Evolutionary conservation across 2,113 vertebrate species (phyloP).

Genomic region (Chrysemys picta): DNA sequence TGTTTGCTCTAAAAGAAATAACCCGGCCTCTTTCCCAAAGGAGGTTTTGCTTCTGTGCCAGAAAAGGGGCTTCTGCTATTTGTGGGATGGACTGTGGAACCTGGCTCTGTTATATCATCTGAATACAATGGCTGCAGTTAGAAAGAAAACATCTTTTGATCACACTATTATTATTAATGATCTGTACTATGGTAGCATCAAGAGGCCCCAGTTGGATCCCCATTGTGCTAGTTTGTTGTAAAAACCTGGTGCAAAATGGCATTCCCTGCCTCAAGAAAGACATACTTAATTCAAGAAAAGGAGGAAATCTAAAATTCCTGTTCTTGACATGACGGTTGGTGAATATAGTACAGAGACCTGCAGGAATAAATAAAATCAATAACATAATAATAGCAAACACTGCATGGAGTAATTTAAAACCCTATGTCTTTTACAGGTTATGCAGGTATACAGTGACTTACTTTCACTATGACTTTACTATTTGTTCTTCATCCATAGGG

Average conservation of each 20-base stretch:
- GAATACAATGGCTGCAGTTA: background rate
- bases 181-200: background rate
- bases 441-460: background rate
- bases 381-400: background rate
- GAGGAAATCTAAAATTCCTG: background rate
- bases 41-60: background rate
- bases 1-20: background rate
- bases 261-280: background rate
- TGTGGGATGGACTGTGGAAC: background rate
- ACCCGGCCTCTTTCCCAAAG: background rate
- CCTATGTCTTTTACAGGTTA: rapidly evolving
- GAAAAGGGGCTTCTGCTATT: background rate
- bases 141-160: background rate
- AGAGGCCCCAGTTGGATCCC: background rate
- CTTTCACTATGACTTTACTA: background rate
- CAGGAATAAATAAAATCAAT: slow-evolving; percentile 35
- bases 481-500: background rate
- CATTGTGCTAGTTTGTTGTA: background rate
- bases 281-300: background rate
- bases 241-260: background rate
- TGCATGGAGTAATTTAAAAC: slow-evolving; percentile 6
- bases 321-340: slow-evolving; percentile 4
- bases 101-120: background rate
- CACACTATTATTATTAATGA: background rate
- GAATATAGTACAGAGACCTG: background rate